Base-by-base conservation (phyloP, 2,113 vertebrate species). In the Dromas ardeola region DNA sequence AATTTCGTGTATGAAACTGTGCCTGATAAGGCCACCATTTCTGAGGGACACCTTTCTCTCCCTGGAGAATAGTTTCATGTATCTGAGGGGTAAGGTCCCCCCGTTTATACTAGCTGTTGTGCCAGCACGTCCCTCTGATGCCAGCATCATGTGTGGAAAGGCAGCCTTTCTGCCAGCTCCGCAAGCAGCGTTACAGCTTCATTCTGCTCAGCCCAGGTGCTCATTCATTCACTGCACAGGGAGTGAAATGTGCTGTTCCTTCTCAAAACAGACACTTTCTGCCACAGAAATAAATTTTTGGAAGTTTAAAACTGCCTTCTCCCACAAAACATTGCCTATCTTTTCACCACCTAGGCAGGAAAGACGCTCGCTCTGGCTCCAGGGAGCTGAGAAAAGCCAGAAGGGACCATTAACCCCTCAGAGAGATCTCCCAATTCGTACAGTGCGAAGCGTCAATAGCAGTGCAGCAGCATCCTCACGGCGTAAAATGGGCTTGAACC, bases 401-500 rank as follows among this genome's bases (percentile, higher is more conserved):
- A n/a, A 86, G 86, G 72, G n/a, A 12, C 76, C 67, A 53, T 52
- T 79, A 73, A 81, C 8, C 65, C 42, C 71, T 43, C 36, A n/a
- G 38, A 83, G 62, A 77, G 40, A 50, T 53, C 20, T 79, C 52
- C 34, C 42, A 32, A 0, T 58, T 67, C 3, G 0, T 50, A 43
- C n/a, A 82, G 58, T 8, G 29, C 47, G 10, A 15, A 77, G 63
- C 30, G 26, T n/a, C 74, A 71, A 43, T 2, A 76, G 67, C 85
- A 80, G 74, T 30, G 58, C 65, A 80, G 76, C 80, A 92, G 80
- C 92, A 93, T 27, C 65, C 47, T 95, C 85, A 38, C 85, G 76
- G 78, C 27, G 16, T 42, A 21, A 86, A 92, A 73, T 3, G 23
- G 58, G 66, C 66, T 86, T 42, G 42, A 94, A 72, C 26, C 47